phyloP scores from a whole-genome alignment of 2,888 invertebrate genomes.

The Dermolepida albohirtum region DNA sequence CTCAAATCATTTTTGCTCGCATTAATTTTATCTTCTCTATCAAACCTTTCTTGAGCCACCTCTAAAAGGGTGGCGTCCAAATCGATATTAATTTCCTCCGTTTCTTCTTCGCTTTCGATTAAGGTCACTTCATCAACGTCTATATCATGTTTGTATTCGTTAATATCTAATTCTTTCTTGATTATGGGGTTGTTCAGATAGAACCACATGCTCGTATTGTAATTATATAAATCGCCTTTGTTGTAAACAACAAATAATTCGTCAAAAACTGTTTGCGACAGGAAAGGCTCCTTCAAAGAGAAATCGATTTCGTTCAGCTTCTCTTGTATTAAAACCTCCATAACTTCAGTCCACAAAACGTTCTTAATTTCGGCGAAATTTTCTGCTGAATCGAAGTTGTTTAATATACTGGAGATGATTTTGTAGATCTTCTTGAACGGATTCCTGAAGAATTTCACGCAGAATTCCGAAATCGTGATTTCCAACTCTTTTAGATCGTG shows the following conservation, averaged over 20 bases:
- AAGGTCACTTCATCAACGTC: conserved; percentile 10
- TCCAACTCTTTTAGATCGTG: conserved; percentile 65
- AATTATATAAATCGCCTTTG: conserved; percentile 67
- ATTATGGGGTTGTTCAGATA: conserved; percentile 65
- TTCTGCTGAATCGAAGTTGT: conserved; percentile 62
- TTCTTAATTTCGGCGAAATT: conserved; percentile 65
- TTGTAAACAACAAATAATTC: conserved; percentile 70
- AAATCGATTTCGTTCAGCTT: conserved; percentile 67
- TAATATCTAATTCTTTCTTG: conserved; percentile 60
- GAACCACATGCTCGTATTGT: conserved; percentile 71
- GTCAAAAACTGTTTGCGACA: conserved; percentile 52
- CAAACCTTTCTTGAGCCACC: conserved; percentile 38
- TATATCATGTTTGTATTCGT: conserved; percentile 15
- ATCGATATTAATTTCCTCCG: conserved; percentile 46
- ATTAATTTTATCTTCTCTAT: conserved; percentile 38
- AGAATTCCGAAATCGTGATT: conserved; percentile 67
- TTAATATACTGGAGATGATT: conserved; percentile 63
- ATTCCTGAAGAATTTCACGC: conserved; percentile 67
- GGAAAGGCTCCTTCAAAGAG: conserved; percentile 54
- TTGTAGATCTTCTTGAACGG: conserved; percentile 68
- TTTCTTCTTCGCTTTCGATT: conserved; percentile 43
- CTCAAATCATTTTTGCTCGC: conserved; percentile 53
- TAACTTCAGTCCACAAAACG: conserved; percentile 68
- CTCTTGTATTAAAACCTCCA: conserved; percentile 69
- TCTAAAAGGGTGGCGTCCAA: conserved; percentile 46